A percentile compares a stretch with the other conserved stretches of the same genome.
phyloP scores from a whole-genome alignment of 2,797 vertebrate genomes.

The Rhinophrynus dorsalis region DNA sequence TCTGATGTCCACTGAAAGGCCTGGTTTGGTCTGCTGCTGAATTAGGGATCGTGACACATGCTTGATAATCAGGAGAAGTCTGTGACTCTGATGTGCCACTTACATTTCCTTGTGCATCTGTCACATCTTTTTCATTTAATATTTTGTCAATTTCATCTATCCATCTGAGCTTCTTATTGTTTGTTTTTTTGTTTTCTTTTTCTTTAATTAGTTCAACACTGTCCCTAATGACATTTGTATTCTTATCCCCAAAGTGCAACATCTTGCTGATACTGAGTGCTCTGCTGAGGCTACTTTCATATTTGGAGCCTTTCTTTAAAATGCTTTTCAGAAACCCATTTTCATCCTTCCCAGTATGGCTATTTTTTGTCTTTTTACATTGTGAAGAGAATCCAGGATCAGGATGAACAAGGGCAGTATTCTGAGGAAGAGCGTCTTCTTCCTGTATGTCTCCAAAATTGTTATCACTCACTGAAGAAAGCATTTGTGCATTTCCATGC shows the following conservation, averaged over 20 bases:
- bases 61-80: no score
- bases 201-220: constrained; percentile 80
- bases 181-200: constrained; percentile 66
- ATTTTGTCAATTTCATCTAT: constrained; percentile 74
- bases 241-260: constrained; percentile 66
- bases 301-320: constrained; percentile 82
- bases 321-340: constrained; percentile 76
- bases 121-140: constrained; percentile 27
- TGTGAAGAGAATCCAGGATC: constrained; percentile 43
- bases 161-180: constrained; percentile 83
- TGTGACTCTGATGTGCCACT: background rate
- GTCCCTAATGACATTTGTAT: constrained; percentile 76
- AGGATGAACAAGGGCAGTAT: constrained; percentile 43
- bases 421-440: constrained; percentile 22
- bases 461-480: background rate
- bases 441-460: constrained; percentile 27
- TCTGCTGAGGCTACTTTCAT: constrained; percentile 55
- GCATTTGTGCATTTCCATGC: background rate
- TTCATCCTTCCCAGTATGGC: constrained; percentile 57
- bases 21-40: no score
- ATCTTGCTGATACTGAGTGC: constrained; percentile 55
- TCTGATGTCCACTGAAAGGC: constrained; percentile 41
- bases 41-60: no score
- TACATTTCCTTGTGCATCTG: constrained; percentile 24
- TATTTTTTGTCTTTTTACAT: constrained; percentile 50